phyloP scores from a whole-genome alignment of 53 echinoderm and acorn worm species.

The Echinarachnius parma region DNA sequence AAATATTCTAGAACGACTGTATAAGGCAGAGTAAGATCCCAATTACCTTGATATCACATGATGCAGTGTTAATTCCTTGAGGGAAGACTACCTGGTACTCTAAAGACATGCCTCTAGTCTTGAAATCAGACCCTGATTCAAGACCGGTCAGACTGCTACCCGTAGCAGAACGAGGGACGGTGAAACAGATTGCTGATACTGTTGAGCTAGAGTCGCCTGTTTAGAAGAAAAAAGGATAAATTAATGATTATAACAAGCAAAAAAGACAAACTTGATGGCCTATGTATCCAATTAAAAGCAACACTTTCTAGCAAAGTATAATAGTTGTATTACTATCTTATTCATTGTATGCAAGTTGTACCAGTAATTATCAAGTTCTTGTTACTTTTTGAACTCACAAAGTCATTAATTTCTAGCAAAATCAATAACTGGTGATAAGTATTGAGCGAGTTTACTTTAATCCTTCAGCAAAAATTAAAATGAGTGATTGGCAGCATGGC shows the following conservation, averaged over 20 bases:
- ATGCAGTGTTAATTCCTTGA: constrained; percentile 76
- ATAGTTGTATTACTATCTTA: too few species aligned
- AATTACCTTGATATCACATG: constrained; percentile 91
- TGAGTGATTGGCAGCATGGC: background rate
- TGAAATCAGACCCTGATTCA: constrained; percentile 94
- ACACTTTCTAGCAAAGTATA: too few species aligned
- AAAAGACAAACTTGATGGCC: background rate
- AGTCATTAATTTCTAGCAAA: too few species aligned
- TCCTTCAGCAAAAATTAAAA: background rate
- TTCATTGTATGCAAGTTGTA: too few species aligned
- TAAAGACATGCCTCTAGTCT: constrained; percentile 79
- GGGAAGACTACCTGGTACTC: constrained; percentile 92
- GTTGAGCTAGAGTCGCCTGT: constrained; percentile 78
- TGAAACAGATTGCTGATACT: constrained; percentile 90
- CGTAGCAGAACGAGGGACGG: constrained; percentile 70
- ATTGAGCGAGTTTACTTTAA: too few species aligned
- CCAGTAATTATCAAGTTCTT: too few species aligned
- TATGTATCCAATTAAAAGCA: too few species aligned
- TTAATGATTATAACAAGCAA: background rate
- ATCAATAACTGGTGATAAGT: too few species aligned
- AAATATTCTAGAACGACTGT: too few species aligned
- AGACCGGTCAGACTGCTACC: constrained; percentile 85
- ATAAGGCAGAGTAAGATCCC: background rate
- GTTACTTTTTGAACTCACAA: too few species aligned
- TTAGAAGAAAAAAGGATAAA: background rate